Evolutionary conservation across 2,113 vertebrate species (phyloP).

Genomic region (Charina bottae): DNA sequence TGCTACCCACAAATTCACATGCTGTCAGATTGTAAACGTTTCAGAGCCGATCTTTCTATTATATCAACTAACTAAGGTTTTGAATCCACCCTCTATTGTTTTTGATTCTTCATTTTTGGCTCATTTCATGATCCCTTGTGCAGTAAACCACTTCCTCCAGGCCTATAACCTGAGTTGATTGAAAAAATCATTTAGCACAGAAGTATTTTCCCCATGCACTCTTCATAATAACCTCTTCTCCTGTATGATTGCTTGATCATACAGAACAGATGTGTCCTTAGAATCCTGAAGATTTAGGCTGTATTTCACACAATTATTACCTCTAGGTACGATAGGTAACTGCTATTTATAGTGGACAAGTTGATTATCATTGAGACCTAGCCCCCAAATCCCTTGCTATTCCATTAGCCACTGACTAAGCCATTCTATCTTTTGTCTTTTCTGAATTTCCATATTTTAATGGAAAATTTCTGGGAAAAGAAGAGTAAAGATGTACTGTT

Average conservation of each 20-base stretch:
- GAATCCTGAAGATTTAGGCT: slow-evolving; percentile 35
- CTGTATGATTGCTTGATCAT: slow-evolving; percentile 51
- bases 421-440: neutral
- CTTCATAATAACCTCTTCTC: slow-evolving; percentile 43
- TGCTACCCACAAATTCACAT: slow-evolving; percentile 44
- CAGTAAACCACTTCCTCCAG: slow-evolving; percentile 60
- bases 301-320: slow-evolving; percentile 33
- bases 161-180: slow-evolving; percentile 41
- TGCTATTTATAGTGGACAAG: slow-evolving; percentile 55
- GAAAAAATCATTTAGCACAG: slow-evolving; percentile 61
- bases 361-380: slow-evolving; percentile 11
- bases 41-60: slow-evolving; percentile 41
- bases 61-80: slow-evolving; percentile 45
- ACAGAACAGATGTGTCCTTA: slow-evolving; percentile 62
- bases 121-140: slow-evolving; percentile 30
- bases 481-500: neutral
- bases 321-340: slow-evolving; percentile 25
- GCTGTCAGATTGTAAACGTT: slow-evolving; percentile 42
- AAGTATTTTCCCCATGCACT: slow-evolving; percentile 24
- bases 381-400: neutral
- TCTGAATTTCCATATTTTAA: neutral
- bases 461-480: neutral
- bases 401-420: neutral
- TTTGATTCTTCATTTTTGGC: slow-evolving; percentile 46
- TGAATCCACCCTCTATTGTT: slow-evolving; percentile 29